Percentiles rank a stretch among this genome's conserved stretches.
These are phyloP conservation scores for Pomatostomus ruficeps DNA, from an alignment of 2,113 vertebrate genomes.

Conservation along the genomic window DNA sequence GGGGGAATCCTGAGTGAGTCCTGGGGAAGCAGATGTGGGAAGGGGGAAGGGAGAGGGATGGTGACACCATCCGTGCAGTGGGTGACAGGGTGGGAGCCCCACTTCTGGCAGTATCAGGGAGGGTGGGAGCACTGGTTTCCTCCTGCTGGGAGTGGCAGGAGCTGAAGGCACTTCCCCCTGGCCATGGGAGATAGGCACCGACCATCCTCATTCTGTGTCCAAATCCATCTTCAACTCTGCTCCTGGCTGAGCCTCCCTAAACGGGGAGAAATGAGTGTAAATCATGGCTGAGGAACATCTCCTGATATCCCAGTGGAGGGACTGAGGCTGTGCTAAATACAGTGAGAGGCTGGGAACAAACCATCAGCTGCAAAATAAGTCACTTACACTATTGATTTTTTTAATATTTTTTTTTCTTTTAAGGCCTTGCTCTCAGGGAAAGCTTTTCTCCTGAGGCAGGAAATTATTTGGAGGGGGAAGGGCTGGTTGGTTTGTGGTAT, in stretches of 20 bases:
- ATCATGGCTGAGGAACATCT: background rate
- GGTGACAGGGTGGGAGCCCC: background rate
- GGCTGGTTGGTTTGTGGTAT: background rate
- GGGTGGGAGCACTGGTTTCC: background rate
- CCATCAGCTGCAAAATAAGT: background rate
- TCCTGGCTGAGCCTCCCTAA: background rate
- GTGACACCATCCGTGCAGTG: accelerated
- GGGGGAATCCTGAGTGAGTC: background rate
- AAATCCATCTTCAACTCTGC: background rate
- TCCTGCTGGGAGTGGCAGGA: background rate
- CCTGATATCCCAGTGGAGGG: background rate
- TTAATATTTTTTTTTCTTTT: background rate
- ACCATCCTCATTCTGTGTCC: accelerated
- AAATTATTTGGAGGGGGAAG: background rate
- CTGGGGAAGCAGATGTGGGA: background rate
- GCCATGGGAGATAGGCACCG: accelerated
- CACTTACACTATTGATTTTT: background rate
- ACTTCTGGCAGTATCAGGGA: background rate
- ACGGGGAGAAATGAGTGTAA: background rate
- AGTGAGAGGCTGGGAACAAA: background rate
- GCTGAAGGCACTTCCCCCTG: background rate
- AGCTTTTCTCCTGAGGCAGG: background rate
- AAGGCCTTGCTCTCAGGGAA: background rate
- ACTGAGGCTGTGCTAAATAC: background rate
- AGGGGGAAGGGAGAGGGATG: background rate